Evolutionary conservation across 2,797 vertebrate species (phyloP).

Genomic region (Nothura maculosa): DNA sequence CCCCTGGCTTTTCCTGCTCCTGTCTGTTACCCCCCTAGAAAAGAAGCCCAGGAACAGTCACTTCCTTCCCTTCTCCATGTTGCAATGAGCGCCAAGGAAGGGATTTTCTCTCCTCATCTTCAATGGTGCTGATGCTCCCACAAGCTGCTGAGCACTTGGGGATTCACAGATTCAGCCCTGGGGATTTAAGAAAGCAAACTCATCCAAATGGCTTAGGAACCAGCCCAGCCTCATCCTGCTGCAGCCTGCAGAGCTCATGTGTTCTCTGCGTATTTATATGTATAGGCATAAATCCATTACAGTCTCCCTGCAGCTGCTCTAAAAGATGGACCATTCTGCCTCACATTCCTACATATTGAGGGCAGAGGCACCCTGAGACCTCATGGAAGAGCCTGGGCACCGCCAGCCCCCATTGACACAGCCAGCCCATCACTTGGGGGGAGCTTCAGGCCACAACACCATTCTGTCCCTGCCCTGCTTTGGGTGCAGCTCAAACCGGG

Average conservation of each 20-base stretch:
- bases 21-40: background rate
- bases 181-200: background rate
- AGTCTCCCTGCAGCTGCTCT: background rate
- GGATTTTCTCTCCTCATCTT: background rate
- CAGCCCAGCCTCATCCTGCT: background rate
- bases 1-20: background rate
- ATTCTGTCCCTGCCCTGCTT: background rate
- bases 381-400: background rate
- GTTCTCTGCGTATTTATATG: background rate
- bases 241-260: background rate
- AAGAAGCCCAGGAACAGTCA: background rate
- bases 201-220: background rate
- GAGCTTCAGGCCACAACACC: background rate
- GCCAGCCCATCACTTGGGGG: background rate
- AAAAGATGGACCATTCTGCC: background rate
- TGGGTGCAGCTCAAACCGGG: rapidly evolving
- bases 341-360: rapidly evolving
- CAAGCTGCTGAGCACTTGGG: background rate
- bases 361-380: rapidly evolving
- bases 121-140: background rate
- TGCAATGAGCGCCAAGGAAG: background rate
- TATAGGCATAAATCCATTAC: background rate
- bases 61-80: background rate
- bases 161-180: background rate
- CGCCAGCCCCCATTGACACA: background rate